Percentiles rank a stretch among this genome's conserved stretches.
phyloP scores from a whole-genome alignment of 2,113 vertebrate species.

The Laticauda colubrina region DNA sequence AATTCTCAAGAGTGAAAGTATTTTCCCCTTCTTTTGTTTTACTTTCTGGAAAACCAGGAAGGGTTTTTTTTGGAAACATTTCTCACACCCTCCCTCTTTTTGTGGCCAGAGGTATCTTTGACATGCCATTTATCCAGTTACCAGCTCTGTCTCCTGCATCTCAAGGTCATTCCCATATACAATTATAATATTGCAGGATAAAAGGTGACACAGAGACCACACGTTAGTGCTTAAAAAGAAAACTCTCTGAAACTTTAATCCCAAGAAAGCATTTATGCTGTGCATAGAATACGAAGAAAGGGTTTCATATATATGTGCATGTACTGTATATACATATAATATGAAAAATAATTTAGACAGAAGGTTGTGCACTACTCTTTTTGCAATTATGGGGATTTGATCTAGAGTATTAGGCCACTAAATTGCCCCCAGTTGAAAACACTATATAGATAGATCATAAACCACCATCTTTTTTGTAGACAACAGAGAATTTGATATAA shows the following conservation, averaged over 20 bases:
- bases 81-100: neutral
- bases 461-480: neutral
- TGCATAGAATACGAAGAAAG: too few species aligned
- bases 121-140: too few species aligned
- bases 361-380: neutral
- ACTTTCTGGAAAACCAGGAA: neutral
- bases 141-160: too few species aligned
- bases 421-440: neutral
- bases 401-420: neutral
- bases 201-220: too few species aligned
- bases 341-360: neutral
- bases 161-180: too few species aligned
- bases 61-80: neutral
- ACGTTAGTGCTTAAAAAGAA: too few species aligned
- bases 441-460: neutral
- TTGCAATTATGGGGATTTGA: neutral
- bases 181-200: too few species aligned
- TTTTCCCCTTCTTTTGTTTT: neutral
- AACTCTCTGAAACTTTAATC: too few species aligned
- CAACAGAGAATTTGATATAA: neutral
- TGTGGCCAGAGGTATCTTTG: too few species aligned
- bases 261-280: too few species aligned
- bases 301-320: too few species aligned
- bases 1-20: neutral
- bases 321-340: neutral